These are phyloP conservation scores for Chaetura pelagica DNA, from an alignment of 2,113 vertebrate species.

Conservation along the genomic window DNA sequence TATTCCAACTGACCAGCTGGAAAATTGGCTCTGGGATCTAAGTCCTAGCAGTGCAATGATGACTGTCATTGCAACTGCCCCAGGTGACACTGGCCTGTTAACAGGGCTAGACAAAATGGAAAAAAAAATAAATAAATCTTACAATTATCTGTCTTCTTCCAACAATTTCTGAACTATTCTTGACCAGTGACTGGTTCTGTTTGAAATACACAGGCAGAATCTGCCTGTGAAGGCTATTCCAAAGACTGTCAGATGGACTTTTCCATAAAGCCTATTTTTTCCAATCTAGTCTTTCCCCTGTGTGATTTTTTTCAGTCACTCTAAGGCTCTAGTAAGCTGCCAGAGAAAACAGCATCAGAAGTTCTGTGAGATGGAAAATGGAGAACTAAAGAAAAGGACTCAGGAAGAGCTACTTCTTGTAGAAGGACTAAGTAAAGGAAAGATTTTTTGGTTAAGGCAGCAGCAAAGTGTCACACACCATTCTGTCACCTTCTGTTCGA, in stretches of 20 bases:
- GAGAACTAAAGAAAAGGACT: neutral
- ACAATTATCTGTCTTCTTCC: neutral
- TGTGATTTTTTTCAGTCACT: neutral
- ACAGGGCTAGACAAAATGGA: neutral
- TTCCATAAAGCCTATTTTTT: constrained; percentile 32
- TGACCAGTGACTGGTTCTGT: neutral
- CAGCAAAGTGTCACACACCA: neutral
- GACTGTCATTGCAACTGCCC: neutral
- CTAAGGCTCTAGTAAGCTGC: neutral
- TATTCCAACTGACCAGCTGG: neutral
- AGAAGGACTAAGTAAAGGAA: neutral
- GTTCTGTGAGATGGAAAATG: neutral
- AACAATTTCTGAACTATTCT: neutral
- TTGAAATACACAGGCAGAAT: neutral
- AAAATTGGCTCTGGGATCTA: neutral
- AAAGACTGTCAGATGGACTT: constrained; percentile 18
- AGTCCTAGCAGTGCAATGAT: neutral
- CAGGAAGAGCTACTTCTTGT: neutral
- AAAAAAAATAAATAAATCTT: neutral
- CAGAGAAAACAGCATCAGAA: constrained; percentile 41
- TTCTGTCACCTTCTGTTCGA: neutral
- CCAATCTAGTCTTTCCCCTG: neutral
- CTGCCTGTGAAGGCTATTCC: neutral
- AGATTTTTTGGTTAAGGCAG: neutral
- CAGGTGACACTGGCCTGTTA: neutral